phyloP scores from a whole-genome alignment of 2,113 vertebrate species.

The Dolichallabes microphthalmus region DNA sequence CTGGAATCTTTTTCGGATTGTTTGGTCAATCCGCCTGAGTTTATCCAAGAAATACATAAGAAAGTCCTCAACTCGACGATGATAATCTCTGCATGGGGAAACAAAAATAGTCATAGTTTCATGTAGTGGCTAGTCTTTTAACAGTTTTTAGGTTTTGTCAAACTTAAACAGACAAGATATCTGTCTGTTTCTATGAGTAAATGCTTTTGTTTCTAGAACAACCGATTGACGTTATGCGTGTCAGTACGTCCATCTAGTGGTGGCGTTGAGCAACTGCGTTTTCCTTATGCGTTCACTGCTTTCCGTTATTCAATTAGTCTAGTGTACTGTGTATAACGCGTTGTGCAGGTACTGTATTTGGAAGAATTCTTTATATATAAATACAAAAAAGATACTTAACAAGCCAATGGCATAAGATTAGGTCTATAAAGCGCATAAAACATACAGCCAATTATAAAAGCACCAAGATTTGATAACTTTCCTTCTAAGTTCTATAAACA shows the following conservation, averaged over 20 bases:
- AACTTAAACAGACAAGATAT: not conserved
- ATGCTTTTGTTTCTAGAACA: not conserved
- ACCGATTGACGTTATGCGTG: not conserved
- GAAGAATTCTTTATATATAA: not conserved
- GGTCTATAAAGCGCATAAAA: not conserved
- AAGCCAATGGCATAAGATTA: not conserved
- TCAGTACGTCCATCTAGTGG: constrained; percentile 54
- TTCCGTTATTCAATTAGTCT: not conserved
- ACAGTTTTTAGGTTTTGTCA: not conserved
- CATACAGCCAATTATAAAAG: not conserved
- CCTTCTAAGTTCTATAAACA: not conserved
- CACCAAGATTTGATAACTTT: not conserved
- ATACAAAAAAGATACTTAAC: not conserved
- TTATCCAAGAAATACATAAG: not conserved
- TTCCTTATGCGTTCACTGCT: not conserved
- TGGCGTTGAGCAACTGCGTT: constrained; percentile 12
- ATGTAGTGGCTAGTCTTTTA: not conserved
- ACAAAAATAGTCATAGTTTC: not conserved
- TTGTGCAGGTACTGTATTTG: not conserved
- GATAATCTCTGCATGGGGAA: not conserved
- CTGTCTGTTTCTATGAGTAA: not conserved
- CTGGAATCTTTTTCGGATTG: not conserved
- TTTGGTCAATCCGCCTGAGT: not conserved
- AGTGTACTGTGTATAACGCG: no score
- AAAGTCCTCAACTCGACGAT: not conserved